Evolutionary conservation across 2,797 vertebrate genomes (phyloP).

Genomic region (Myotis planiceps): DNA sequence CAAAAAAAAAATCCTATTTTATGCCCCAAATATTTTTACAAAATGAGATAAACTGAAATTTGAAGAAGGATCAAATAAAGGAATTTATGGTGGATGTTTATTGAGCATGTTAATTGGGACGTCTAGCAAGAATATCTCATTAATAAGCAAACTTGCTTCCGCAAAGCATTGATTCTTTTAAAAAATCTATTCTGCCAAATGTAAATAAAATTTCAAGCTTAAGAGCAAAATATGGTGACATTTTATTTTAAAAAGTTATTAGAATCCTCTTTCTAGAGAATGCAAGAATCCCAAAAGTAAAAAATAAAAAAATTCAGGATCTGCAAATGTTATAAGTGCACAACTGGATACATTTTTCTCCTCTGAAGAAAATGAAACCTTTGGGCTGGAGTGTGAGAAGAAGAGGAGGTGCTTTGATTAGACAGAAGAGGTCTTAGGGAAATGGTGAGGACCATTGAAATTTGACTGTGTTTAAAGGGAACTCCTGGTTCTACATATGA

Average conservation of each 20-base stretch:
- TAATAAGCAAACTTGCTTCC: not conserved
- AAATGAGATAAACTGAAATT: not conserved
- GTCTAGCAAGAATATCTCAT: not conserved
- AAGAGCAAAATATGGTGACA: not conserved
- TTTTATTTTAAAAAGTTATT: not conserved
- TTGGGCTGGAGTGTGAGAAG: not conserved
- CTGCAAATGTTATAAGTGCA: not conserved
- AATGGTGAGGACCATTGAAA: not conserved
- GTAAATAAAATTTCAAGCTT: not conserved
- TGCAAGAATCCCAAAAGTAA: not conserved
- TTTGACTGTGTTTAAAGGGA: not conserved
- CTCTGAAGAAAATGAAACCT: not conserved
- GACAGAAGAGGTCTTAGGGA: not conserved
- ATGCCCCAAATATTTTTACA: not conserved
- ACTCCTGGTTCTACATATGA: not conserved
- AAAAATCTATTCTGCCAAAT: not conserved
- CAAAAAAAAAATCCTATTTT: not conserved
- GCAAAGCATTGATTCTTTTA: not conserved
- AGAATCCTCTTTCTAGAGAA: not conserved
- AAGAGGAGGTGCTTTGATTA: not conserved
- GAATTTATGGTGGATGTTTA: not conserved
- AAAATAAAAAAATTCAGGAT: not conserved
- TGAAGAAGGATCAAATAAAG: not conserved
- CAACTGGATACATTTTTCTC: not conserved
- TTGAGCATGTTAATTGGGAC: not conserved